Evolutionary conservation across 2,797 vertebrate genomes (phyloP).

Genomic region (Sphenodon punctatus): DNA sequence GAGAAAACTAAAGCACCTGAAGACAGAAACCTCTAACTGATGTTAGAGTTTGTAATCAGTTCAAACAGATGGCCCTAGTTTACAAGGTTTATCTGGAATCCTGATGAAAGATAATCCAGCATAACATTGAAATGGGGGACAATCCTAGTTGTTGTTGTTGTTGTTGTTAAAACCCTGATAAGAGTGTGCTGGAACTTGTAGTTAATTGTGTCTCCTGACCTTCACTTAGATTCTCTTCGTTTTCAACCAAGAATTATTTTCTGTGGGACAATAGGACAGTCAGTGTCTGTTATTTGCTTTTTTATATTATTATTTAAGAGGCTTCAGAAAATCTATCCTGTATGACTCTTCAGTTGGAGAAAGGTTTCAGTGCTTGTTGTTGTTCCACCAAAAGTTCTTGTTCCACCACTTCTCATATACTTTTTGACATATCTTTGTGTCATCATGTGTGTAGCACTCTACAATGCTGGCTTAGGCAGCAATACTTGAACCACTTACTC

Average conservation of each 20-base stretch:
- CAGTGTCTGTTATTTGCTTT: neutral
- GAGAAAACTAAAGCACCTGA: neutral
- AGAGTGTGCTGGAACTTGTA: neutral
- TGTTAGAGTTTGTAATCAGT: neutral
- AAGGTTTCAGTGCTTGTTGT: neutral
- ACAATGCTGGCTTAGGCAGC: too few species aligned
- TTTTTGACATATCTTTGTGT: neutral
- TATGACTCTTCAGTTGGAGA: neutral
- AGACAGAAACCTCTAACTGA: neutral
- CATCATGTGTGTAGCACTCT: too few species aligned
- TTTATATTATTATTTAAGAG: neutral
- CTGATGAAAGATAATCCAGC: slow-evolving; percentile 17
- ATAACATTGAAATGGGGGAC: slow-evolving; percentile 22
- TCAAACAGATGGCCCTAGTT: slow-evolving; percentile 12
- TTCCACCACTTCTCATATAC: neutral
- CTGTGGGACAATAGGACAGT: neutral
- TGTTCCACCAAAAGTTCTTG: too few species aligned
- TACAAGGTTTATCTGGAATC: neutral
- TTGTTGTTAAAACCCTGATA: slow-evolving; percentile 15
- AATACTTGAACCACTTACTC: too few species aligned
- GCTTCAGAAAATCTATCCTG: neutral
- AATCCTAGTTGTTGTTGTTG: too few species aligned
- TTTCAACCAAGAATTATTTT: neutral
- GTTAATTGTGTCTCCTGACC: neutral
- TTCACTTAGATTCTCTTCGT: neutral